Conservation (phyloP, 2,888 invertebrate genomes). For the Priocnemis perturbator region DNA sequence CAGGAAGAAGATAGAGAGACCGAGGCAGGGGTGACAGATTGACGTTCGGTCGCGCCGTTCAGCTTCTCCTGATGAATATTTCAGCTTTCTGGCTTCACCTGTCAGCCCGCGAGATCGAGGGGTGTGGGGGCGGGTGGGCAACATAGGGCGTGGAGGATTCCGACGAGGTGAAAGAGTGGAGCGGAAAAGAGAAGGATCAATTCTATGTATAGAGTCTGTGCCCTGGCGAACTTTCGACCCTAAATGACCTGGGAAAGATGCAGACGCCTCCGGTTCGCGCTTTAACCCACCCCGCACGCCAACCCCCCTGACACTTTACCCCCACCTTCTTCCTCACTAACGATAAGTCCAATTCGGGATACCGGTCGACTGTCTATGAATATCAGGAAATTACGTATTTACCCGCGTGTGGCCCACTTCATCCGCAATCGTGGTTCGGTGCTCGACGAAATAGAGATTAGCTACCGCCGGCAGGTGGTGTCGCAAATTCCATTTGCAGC, state of each 20-base stretch:
- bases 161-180: constrained; percentile 10
- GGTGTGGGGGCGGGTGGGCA: constrained; percentile 13
- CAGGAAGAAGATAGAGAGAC: constrained; percentile 26
- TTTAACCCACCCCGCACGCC: constrained; percentile 4
- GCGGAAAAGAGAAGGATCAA: constrained; percentile 10
- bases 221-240: constrained; percentile 75
- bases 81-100: constrained; percentile 71
- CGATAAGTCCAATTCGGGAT: constrained; percentile 43
- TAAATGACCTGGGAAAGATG: constrained; percentile 67
- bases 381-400: constrained; percentile 43
- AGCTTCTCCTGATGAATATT: constrained; percentile 71
- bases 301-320: constrained; percentile 6
- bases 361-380: constrained; percentile 48
- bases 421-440: too few relatives aligned
- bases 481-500: too few relatives aligned
- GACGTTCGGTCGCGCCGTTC: constrained; percentile 73
- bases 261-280: constrained; percentile 38
- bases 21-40: constrained; percentile 71
- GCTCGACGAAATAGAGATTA: too few relatives aligned
- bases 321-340: constrained; percentile 16
- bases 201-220: constrained; percentile 61
- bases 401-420: constrained; percentile 23
- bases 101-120: constrained; percentile 64
- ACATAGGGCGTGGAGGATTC: constrained; percentile 18
- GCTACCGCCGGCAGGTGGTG: too few relatives aligned